Evolutionary conservation across 2,113 vertebrate species (phyloP).

Genomic region (Rana temporaria): DNA sequence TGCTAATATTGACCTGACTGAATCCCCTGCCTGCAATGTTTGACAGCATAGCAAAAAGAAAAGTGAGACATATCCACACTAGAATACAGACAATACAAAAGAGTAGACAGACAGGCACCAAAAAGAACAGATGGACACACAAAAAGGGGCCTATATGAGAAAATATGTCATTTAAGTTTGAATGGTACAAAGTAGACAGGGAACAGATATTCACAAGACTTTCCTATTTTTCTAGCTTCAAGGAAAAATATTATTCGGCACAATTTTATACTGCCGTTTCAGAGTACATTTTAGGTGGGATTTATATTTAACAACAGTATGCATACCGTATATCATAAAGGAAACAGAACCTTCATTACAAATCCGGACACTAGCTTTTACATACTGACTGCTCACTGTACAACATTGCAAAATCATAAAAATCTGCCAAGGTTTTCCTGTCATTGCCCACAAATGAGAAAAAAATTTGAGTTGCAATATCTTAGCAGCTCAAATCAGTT

Average conservation of each 20-base stretch:
- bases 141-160: conserved; percentile 22
- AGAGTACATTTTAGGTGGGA: background rate
- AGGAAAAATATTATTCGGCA: background rate
- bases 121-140: conserved; percentile 23
- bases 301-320: too few species aligned
- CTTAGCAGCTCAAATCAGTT: too few species aligned
- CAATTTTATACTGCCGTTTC: background rate
- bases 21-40: conserved; percentile 10
- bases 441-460: too few species aligned
- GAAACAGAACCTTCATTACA: too few species aligned
- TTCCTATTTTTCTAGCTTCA: background rate
- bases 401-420: too few species aligned
- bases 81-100: conserved; percentile 20
- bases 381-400: too few species aligned
- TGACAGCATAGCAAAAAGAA: conserved; percentile 33
- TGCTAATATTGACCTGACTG: conserved; percentile 39
- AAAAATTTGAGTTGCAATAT: too few species aligned
- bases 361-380: too few species aligned
- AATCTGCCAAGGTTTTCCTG: too few species aligned
- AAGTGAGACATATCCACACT: conserved; percentile 22
- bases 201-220: background rate
- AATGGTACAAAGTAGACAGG: conserved; percentile 7
- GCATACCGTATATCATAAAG: too few species aligned
- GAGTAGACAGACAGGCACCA: conserved; percentile 33
- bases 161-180: conserved; percentile 36